Evolutionary conservation across 2,797 vertebrate species (phyloP), one percentile per base, ranked within the genome.

Genomic region (Etheostoma perlongum): DNA sequence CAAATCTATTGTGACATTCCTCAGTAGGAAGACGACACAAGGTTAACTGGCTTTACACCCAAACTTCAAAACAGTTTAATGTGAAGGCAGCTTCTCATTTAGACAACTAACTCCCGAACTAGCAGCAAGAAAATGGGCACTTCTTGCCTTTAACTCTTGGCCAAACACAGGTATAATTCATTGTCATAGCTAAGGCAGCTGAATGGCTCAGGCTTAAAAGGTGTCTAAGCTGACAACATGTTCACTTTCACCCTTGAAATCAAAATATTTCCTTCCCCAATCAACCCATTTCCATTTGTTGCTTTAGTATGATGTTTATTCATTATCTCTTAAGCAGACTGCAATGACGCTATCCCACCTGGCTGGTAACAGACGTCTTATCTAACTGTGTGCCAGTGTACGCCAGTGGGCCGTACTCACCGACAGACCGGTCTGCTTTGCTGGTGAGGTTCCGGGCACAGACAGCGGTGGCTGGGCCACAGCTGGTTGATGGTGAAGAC

Each of bases 401-500:
- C 36, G 2, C 14, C 47, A 2, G 64, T 3, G 5, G 19, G 14
- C 10, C 30, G n/a, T 64, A 96, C 97, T 97, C 90, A 99, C 98
- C 98, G 51, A 98, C 96, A 23, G 97, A 95, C 14, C 5, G 62
- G 16, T 33, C 47, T 0, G 0, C 3, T 0, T 65, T 27, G 12
- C 36, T 77, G 52, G 16, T 70, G 47, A 90, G 42, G 87, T 95
- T 13, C 7, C 61, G 79, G 40, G 96, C 93, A 76, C 97, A 99
- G 76, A 98, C 76, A 0, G 97, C 96, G 46, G 92, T 90, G 16
- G 36, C 67, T 0, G 16, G 0, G 47, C 92, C 95, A 75, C 98
- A 99, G 8, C 49, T 76, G 19, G 93, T 70, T 2, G 85, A 0
- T 1, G 85, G 89, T 21, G 96, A 91, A 0, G 93, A 94, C 40